Conservation (phyloP, 2,113 vertebrate species). For the Barbus barbus region DNA sequence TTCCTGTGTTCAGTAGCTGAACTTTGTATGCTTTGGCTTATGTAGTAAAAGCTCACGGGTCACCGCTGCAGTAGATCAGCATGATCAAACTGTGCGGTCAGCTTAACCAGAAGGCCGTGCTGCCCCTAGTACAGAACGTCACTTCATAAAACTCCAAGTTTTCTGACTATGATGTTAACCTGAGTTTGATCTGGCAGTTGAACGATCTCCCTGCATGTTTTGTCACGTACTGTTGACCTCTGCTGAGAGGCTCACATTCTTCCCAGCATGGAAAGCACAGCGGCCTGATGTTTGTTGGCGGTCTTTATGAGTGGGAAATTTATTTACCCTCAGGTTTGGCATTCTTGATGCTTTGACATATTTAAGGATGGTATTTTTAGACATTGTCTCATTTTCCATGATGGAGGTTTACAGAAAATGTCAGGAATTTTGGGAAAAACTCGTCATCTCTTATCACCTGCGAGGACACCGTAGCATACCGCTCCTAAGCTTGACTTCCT, state of each 20-base stretch:
- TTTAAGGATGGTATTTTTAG: slow-evolving; percentile 28
- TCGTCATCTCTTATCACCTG: slow-evolving; percentile 69
- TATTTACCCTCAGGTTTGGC: background rate
- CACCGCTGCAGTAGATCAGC: slow-evolving; percentile 65
- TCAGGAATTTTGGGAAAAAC: slow-evolving; percentile 61
- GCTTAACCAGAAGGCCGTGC: slow-evolving; percentile 40
- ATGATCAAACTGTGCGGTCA: slow-evolving; percentile 51
- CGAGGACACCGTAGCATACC: slow-evolving; percentile 63
- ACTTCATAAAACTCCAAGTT: background rate
- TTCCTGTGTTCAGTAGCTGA: slow-evolving; percentile 35
- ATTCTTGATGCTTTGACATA: slow-evolving; percentile 2
- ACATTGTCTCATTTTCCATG: background rate
- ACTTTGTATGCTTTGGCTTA: slow-evolving; percentile 45
- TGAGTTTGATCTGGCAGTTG: background rate
- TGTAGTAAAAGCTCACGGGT: slow-evolving; percentile 61
- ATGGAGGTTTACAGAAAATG: slow-evolving; percentile 49
- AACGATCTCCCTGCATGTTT: background rate
- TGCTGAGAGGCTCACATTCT: background rate
- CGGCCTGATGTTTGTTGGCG: slow-evolving; percentile 6
- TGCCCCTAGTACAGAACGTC: slow-evolving; percentile 15
- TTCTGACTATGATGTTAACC: background rate
- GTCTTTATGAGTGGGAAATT: slow-evolving; percentile 10
- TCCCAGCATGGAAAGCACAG: background rate
- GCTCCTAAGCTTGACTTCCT: slow-evolving; percentile 74
- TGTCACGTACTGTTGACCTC: background rate